A percentile compares a stretch with the other conserved stretches of the same genome.
Evolutionary conservation across 2,113 vertebrate species (phyloP).

Genomic region (Nibea albiflora): DNA sequence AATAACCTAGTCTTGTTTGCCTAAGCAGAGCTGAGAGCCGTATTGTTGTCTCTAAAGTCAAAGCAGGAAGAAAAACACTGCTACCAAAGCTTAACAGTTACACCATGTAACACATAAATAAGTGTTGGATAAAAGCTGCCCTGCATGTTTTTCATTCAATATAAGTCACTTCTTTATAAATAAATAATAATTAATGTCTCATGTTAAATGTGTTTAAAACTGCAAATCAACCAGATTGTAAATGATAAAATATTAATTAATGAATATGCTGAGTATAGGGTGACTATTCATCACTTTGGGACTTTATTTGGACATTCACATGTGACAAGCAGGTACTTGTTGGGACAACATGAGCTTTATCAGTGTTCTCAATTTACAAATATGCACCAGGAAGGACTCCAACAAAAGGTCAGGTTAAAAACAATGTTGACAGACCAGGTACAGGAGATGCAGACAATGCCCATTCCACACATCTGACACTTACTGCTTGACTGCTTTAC

Average conservation of each 20-base stretch:
- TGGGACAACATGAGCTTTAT: background rate
- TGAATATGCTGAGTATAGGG: background rate
- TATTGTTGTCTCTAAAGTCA: constrained; percentile 41
- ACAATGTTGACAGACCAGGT: constrained; percentile 5
- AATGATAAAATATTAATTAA: background rate
- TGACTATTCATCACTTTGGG: background rate
- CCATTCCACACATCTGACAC: background rate
- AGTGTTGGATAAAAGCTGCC: background rate
- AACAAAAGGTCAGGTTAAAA: constrained; percentile 3
- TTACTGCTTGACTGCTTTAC: background rate
- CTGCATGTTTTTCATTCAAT: background rate
- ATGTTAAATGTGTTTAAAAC: background rate
- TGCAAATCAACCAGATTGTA: background rate
- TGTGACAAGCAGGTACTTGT: background rate
- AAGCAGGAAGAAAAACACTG: constrained; percentile 40
- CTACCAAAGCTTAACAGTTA: background rate
- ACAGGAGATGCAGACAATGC: background rate
- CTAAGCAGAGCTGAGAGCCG: constrained; percentile 24
- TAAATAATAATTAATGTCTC: too few species aligned
- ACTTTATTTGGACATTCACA: background rate
- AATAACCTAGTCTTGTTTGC: constrained; percentile 54
- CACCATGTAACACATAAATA: background rate
- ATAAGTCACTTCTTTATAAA: background rate
- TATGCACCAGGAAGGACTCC: background rate
- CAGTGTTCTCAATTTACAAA: constrained; percentile 16